Evolutionary conservation across 2,888 invertebrate species (phyloP), one percentile per base, ranked within the genome.

Genomic region (Macrosoma leucophasiata): DNA sequence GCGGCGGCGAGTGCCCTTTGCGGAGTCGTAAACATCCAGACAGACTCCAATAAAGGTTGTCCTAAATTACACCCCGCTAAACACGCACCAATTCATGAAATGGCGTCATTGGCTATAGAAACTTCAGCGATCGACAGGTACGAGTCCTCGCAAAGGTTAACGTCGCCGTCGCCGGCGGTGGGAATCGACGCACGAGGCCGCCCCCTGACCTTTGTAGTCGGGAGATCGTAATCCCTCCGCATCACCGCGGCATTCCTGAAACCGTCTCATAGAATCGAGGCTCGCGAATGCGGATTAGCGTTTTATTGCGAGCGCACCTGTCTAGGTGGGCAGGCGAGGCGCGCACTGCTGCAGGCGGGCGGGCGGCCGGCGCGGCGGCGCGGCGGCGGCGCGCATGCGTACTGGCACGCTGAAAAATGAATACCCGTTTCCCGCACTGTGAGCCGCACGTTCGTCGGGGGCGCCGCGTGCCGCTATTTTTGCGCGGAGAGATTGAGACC

Each of bases 351-450:
- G 72, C 70, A 68, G 59, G 55, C 56, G 27, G 54, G 48, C 56
- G 59, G 45, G 55, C 58, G 54, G 62, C 45, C 63, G 60, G 54
- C 54, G 61, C 58, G 56, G 38, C 46, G 48, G 49, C 48, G 49
- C 49, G 39, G 35, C n/a, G 31, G 24, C 37, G 20, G 24, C 40
- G 52, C 79, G 79, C 81, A 79, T 74, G 81, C 81, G 79, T 64
- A 54, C 50, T 49, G 40, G 38, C 36, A 61, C 63, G 59, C 61
- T 70, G 62, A 69, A 65, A 74, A 77, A 74, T 74, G 71, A 72
- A 75, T 69, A 65, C 71, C 61, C 62, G 61, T 65, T 62, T 61
- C 67, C 64, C 68, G 75, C 81, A 79, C 74, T 71, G 75, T 64
- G 62, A 53, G 71, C 66, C 70, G 76, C 55, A 59, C 72, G 66